Evolutionary conservation across 2,888 invertebrate species (phyloP), one percentile per base, ranked within the genome.

Genomic region (Ptilodon capucinus): DNA sequence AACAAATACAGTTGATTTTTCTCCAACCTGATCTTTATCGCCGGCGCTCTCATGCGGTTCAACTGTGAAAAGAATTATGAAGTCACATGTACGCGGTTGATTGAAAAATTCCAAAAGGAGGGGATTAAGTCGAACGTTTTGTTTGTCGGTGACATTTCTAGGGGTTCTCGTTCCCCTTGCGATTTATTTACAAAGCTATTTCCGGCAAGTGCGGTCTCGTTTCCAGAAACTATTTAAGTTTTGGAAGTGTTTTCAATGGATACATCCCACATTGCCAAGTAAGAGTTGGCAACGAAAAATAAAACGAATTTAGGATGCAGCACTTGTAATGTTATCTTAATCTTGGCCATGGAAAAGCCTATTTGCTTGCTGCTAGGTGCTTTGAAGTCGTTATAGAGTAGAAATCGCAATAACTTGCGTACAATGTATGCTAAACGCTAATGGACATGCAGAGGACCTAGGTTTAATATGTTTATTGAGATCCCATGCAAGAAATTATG

Each of bases 21-120:
- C 16, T 36, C 42, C 51, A 41, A 4, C 49, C 43, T 74, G 80
- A 84, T 82, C 71, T 50, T 79, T 80, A 84, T 84, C 83, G 56
- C 17, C 46, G 54, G 61, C 60, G 60, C 79, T 77, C 79, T 76
- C 76, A 74, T 73, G 74, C 68, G 46, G 42, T 54, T 57, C 54
- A 44, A 71, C 76, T 79, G 80, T 75, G 72, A 76, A 79, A 77
- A 74, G 74, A 78, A 80, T 82, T 82, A 85, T 80, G 76, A 80
- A 84, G 80, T 81, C 78, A 75, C 79, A 74, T 79, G 83, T 77
- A 79, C 71, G 75, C 64, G 75, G 76, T 72, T 86, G 84, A 87
- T 86, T 87, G 88, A 86, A 87, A 87, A 87, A 87, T 86, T 82
- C 86, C 84, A 68, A 70, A 67, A 71, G 72, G 58, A 64, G 65